These are phyloP conservation scores for Azemiops feae DNA, from an alignment of 2,113 vertebrate species.

Conservation along the genomic window DNA sequence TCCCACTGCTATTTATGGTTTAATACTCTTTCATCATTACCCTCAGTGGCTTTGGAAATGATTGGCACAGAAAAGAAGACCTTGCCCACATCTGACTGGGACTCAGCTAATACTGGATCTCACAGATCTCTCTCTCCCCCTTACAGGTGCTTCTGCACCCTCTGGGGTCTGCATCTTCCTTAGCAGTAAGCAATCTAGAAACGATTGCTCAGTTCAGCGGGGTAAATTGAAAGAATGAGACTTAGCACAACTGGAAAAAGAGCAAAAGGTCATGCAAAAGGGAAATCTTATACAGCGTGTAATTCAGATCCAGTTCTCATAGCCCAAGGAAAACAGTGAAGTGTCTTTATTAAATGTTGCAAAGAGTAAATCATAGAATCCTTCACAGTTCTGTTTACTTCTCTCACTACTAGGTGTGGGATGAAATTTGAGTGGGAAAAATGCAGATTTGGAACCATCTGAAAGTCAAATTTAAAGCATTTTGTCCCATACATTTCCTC, in stretches of 20 bases:
- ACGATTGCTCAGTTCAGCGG: neutral
- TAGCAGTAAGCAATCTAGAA: conserved; percentile 1
- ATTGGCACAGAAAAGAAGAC: neutral
- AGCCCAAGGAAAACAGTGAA: conserved; percentile 28
- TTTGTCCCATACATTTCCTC: neutral
- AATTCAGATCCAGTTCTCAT: conserved; percentile 46
- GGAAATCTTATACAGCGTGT: conserved; percentile 34
- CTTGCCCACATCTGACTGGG: neutral
- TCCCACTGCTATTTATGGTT: neutral
- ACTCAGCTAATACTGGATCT: neutral
- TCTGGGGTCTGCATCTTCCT: neutral
- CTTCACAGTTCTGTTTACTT: conserved; percentile 38
- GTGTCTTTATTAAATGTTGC: conserved; percentile 51
- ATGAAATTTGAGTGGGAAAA: conserved; percentile 38
- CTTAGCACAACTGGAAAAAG: conserved; percentile 20
- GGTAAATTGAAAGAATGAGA: conserved; percentile 24
- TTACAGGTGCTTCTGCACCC: neutral
- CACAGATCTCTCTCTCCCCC: neutral
- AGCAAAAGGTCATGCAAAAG: conserved; percentile 7
- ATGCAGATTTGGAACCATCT: neutral
- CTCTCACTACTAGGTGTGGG: conserved; percentile 36
- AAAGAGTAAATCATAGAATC: conserved; percentile 42
- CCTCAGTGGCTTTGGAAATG: neutral
- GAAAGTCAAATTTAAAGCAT: conserved; percentile 25
- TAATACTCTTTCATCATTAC: neutral